Evolutionary conservation across 2,113 vertebrate species (phyloP), one percentile per base, ranked within the genome.

Genomic region (Proteles cristata): DNA sequence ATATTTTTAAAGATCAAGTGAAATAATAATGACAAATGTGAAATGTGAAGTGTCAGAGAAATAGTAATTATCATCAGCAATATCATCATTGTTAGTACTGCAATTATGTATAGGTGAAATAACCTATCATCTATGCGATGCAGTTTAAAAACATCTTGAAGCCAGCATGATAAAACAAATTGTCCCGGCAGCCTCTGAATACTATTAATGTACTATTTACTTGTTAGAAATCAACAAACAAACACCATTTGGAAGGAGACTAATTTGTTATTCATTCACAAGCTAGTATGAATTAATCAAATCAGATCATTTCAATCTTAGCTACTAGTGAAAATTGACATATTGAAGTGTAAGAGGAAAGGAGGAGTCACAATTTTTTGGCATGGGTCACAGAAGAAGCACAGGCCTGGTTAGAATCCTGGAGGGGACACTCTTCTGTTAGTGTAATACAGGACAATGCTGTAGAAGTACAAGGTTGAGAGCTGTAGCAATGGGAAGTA

Each of bases 1-100:
- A 58, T 58, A 79, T 50, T 93, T 96, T 96, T 73, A 96, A 76
- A 93, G 39, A 92, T 77, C 26, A 88, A 96, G 63, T 96, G 23
- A 79, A 88, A 87, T 61, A 79, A 88, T 91, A 90, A 90, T 91
- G 68, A 81, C 15, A 35, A 90, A 87, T 50, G 5, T 61, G 23
- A 85, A 93, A 68, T 71, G 1, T 21, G 48, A 95, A 94, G 31
- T 96, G 58, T 82, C 55, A 87, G 50, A 92, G 25, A 95, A 92
- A 95, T 66, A 92, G 16, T 86, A 73, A 96, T 97, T 93, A 95
- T 80, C 50, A 95, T 58, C 61, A 83, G 5, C 2, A 66, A 15
- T 89, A n/a, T 45, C 43, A 39, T 55, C 45, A 87, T 48, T 71
- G 48, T 35, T 92, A 86, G 74, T 76, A 17, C 35, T 61, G 21